Base-by-base conservation (phyloP, 2,113 vertebrate genomes). In the Corydoras sp. region DNA sequence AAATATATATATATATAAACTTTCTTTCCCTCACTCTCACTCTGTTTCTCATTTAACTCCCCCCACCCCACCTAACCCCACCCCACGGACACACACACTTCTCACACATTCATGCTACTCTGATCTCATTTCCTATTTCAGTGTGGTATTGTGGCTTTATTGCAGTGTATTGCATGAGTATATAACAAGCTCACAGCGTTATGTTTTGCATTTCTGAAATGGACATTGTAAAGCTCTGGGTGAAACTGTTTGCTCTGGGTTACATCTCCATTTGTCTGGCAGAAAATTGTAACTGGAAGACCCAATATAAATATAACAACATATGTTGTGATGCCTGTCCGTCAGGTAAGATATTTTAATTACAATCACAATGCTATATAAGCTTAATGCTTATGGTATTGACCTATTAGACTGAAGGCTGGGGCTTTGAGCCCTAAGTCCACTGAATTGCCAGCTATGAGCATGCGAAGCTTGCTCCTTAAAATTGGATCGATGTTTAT, bases 251-350 rank as follows among this genome's bases (percentile, higher is more conserved):
- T 24, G 59, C 49, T 24, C 14, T 61, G 29, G 48, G 51, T 32
- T 53, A 2, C 32, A 8, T 67, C 35, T 75, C 58, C 32, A 12
- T 66, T 2, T 65, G 3, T 62, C 32, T 61, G 2, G 50, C 59
- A 29, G 11, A 4, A 49, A 5, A 3, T 15, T 89, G 88, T 65
- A 9, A 31, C 9, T 13, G 67, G 4, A 3, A 8, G 1, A 69
- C 24, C 1, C 68, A 84, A 35, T 2, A 0, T 11, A 0, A 2
- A 12, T 9, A 66, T 5, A 4, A 51, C 0, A 54, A 53, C 0
- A 54, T 0, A 2, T 89, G 88, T 72, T 89, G 87, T 72, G 3
- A 86, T 29, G 3, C 4, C 31, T 91, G 88, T 53, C 77, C 29
- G 2, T 74, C 79, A 83, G 87, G 89, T 91, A 87, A 87, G 63